Evolutionary conservation across 2,888 invertebrate genomes (phyloP), one percentile per base, ranked within the genome.

Genomic region (Nipponacmea schrenckii): DNA sequence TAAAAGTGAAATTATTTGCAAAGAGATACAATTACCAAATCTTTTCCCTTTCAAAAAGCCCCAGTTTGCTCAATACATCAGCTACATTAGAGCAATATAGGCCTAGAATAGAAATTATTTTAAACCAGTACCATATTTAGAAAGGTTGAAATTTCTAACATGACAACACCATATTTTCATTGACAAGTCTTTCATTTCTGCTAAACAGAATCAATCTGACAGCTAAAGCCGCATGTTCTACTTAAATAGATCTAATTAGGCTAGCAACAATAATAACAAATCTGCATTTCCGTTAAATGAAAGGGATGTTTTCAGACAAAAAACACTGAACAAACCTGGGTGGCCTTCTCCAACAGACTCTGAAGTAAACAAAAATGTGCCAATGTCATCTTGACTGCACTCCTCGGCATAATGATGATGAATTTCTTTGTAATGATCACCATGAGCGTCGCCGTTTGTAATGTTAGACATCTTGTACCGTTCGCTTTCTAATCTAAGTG

Each of bases 311-410:
- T n/a, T n/a, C n/a, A n/a, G n/a, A n/a, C n/a, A n/a, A n/a, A n/a
- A 45, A n/a, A 44, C 39, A 26, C n/a, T 44, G n/a, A n/a, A 5
- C 26, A 64, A 82, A 87, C 87, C 88, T 78, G 89, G 89, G 76
- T 89, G 89, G 39, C 89, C 89, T 78, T 89, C 89, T 67, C 89
- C 89, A 24, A 89, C 89, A n/a, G 89, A 89, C 80, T 89, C 89
- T 20, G 89, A 89, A 45, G 89, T 89, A 73, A 89, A 89, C 39
- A 89, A 80, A 75, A 89, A 89, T 44, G 82, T 78, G 50, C 84
- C 84, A 50, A 84, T 80, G 70, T 85, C 85, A 75, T 85, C 85
- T 71, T 85, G 84, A 68, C 84, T 84, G 79, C 84, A 84, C 74
- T 84, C 83, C 72, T 84, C 84, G 46, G 85, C 84, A 69, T 83